Evolutionary conservation across 2,888 invertebrate species (phyloP).

Genomic region (Drosophila putrida): DNA sequence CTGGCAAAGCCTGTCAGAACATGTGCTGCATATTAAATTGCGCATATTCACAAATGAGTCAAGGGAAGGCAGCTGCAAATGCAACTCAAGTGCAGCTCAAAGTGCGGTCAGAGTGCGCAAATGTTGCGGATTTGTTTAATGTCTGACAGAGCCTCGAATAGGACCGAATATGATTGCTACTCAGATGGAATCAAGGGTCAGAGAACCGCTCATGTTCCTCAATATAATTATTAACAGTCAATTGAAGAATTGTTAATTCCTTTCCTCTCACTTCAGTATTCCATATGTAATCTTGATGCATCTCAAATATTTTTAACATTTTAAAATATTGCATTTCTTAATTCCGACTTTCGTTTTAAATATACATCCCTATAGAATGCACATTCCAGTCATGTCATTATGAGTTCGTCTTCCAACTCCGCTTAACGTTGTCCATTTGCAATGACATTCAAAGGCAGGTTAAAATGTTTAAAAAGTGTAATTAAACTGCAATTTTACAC

Average conservation of each 20-base stretch:
- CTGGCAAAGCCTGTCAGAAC: constrained; percentile 59
- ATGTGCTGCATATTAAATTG: constrained; percentile 69
- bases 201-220: too few species aligned
- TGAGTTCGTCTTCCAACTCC: constrained; percentile 41
- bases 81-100: constrained; percentile 46
- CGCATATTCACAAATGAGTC: constrained; percentile 45
- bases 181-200: not conserved
- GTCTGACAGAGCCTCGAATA: constrained; percentile 9
- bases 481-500: constrained; percentile 66
- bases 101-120: constrained; percentile 47
- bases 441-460: constrained; percentile 56
- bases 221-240: not conserved
- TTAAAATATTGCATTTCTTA: not conserved
- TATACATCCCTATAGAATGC: constrained; percentile 19
- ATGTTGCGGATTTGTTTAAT: constrained; percentile 39
- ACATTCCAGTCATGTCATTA: constrained; percentile 15
- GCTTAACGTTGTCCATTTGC: constrained; percentile 52
- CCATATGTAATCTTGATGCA: not conserved
- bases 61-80: constrained; percentile 16
- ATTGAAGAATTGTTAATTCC: too few species aligned
- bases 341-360: constrained; percentile 2
- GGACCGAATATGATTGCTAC: constrained; percentile 17
- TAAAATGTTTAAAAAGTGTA: constrained; percentile 62
- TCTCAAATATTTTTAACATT: not conserved
- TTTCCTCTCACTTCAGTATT: not conserved